Conservation (phyloP, 2,888 invertebrate genomes). For the Macrophya annulata region DNA sequence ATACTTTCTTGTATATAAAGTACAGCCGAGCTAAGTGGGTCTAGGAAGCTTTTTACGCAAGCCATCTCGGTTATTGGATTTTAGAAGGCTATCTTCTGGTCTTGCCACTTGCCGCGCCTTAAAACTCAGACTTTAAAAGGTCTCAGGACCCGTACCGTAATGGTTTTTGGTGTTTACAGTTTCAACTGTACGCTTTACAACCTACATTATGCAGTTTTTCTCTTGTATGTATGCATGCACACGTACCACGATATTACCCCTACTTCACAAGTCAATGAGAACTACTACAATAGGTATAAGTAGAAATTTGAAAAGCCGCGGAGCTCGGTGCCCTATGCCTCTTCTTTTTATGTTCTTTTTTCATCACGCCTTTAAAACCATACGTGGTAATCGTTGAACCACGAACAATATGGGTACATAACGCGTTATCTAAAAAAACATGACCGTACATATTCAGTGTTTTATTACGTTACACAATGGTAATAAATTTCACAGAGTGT, state of each 20-base stretch:
- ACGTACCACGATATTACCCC: background rate
- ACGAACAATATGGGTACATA: slow-evolving; percentile 25
- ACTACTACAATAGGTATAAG: background rate
- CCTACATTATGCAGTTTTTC: background rate
- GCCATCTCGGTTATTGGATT: slow-evolving; percentile 17
- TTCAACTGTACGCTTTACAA: background rate
- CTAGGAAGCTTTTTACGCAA: slow-evolving; percentile 39
- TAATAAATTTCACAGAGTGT: slow-evolving; percentile 21
- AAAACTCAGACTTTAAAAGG: slow-evolving; percentile 27
- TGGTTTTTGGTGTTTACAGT: slow-evolving; percentile 23
- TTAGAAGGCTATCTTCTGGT: slow-evolving; percentile 26
- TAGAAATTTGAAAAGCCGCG: background rate
- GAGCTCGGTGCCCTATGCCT: too few species aligned
- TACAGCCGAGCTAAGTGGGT: slow-evolving; percentile 19
- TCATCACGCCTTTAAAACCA: background rate
- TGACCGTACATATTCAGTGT: background rate
- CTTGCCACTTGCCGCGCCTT: slow-evolving; percentile 26
- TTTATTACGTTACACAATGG: background rate
- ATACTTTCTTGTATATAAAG: background rate
- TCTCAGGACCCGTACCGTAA: background rate
- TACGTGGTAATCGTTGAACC: background rate
- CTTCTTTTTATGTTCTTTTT: background rate
- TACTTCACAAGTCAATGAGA: background rate
- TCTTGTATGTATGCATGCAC: background rate
- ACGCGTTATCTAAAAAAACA: slow-evolving; percentile 10